phyloP scores from a whole-genome alignment of 2,888 invertebrate genomes.

The Gortyna flavago region DNA sequence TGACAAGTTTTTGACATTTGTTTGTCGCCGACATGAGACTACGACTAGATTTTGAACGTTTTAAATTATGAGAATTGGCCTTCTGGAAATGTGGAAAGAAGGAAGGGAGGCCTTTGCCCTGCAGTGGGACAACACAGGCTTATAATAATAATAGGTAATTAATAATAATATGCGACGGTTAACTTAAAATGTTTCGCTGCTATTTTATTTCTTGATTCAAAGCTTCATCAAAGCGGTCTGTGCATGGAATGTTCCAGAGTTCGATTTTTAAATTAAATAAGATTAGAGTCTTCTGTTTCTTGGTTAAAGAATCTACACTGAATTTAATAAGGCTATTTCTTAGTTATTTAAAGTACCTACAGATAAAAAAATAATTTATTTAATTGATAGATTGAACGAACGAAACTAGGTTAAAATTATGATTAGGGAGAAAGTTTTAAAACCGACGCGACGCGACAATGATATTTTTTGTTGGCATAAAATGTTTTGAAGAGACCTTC shows the following conservation, averaged over 20 bases:
- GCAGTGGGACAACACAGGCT: too few species aligned
- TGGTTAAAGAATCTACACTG: background rate
- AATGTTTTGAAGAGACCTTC: background rate
- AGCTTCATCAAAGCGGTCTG: background rate
- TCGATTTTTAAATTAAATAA: constrained; percentile 16
- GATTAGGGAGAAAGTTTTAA: too few species aligned
- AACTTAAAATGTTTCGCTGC: constrained; percentile 23
- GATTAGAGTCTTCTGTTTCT: background rate
- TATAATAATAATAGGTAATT: too few species aligned
- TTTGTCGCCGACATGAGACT: too few species aligned
- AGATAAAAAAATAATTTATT: background rate
- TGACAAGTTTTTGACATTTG: too few species aligned
- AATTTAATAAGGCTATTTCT: background rate
- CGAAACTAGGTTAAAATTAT: background rate
- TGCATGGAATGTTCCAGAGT: background rate
- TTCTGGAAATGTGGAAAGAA: too few species aligned
- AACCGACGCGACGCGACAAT: background rate
- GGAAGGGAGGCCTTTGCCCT: too few species aligned
- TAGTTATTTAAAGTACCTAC: background rate
- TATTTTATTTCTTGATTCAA: constrained; percentile 26
- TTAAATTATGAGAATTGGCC: too few species aligned
- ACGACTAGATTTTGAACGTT: too few species aligned
- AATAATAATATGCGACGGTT: too few species aligned
- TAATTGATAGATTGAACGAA: background rate
- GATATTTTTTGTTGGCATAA: background rate